Evolutionary conservation across 2,797 vertebrate genomes (phyloP), one percentile per base, ranked within the genome.

Genomic region (Emydoidea blandingii): DNA sequence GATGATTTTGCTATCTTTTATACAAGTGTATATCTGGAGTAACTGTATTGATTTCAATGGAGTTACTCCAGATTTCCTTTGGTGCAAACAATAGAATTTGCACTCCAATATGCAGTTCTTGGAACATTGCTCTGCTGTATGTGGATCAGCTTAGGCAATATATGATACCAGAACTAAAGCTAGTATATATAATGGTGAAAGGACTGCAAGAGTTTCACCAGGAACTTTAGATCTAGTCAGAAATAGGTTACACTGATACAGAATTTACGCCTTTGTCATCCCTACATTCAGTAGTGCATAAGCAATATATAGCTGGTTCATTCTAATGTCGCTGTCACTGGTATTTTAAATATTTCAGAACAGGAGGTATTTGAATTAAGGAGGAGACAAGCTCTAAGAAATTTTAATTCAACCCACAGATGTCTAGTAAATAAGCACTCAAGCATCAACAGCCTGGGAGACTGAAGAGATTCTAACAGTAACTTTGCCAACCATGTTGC

Each of bases 261-360:
- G 49, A 96, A 95, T 93, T 95, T 79, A 87, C 34, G 57, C 68
- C 76, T 79, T 95, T 85, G 86, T 65, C 88, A 92, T 87, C 81
- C 78, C 72, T 87, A 59, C 65, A 7, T 91, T 90, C 91, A 78
- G 5, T 62, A 14, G 54, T 56, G 31, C 14, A 49, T 47, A 76
- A 92, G 83, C 87, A 87, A 27, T 12, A 47, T 0, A 1, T 54
- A 14, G n/a, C 88, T 94, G 97, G 92, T 56, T 97, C 96, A 96
- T 65, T 19, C 82, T 41, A 86, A 59, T 0, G 29, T 81, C 86
- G 87, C 90, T 44, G 86, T 81, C 87, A 89, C 90, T 44, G 86
- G 47, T 3, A 86, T 81, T 5, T 79, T 90, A 86, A 96, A 93
- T 86, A 92, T 72, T 91, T 92, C 89, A 95, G 34, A 79, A n/a